Evolutionary conservation across 2,888 invertebrate species (phyloP).

Genomic region (Nasonia oneida): DNA sequence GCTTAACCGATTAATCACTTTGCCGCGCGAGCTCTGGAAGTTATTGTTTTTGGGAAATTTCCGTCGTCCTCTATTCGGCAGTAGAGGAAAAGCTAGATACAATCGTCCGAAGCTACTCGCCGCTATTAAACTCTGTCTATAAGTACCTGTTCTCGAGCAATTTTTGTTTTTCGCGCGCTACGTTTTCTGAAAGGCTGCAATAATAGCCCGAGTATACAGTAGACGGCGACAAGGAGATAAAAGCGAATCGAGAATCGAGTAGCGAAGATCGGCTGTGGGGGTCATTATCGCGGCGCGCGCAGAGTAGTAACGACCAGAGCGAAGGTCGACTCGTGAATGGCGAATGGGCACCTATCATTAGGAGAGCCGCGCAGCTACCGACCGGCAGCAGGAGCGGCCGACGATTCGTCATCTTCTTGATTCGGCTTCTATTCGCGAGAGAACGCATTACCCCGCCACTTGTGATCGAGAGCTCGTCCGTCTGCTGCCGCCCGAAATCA

Average conservation of each 20-base stretch:
- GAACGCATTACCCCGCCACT: conserved; percentile 7
- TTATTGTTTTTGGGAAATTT: conserved; percentile 54
- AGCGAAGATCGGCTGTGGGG: conserved; percentile 67
- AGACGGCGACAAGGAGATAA: not conserved
- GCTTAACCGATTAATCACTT: conserved; percentile 58
- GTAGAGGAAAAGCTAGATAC: not conserved
- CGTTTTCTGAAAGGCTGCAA: not conserved
- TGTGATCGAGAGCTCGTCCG: conserved; percentile 16
- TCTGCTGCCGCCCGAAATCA: conserved; percentile 20
- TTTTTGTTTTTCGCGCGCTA: not conserved
- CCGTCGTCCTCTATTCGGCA: conserved; percentile 17
- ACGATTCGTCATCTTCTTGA: conserved; percentile 66
- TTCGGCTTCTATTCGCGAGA: conserved; percentile 10
- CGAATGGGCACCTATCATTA: conserved; percentile 67
- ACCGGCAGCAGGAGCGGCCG: conserved; percentile 64
- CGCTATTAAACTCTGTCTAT: not conserved
- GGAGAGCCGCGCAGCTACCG: conserved; percentile 64
- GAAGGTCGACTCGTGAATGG: conserved; percentile 64
- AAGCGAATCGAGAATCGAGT: conserved; percentile 31
- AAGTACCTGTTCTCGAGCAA: not conserved
- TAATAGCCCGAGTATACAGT: not conserved
- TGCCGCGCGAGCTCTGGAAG: conserved; percentile 20
- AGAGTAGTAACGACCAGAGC: conserved; percentile 65
- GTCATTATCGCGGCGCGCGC: conserved; percentile 63
- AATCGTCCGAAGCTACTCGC: not conserved